phyloP scores from a whole-genome alignment of 2,113 vertebrate species.

The Eonycteris spelaea region DNA sequence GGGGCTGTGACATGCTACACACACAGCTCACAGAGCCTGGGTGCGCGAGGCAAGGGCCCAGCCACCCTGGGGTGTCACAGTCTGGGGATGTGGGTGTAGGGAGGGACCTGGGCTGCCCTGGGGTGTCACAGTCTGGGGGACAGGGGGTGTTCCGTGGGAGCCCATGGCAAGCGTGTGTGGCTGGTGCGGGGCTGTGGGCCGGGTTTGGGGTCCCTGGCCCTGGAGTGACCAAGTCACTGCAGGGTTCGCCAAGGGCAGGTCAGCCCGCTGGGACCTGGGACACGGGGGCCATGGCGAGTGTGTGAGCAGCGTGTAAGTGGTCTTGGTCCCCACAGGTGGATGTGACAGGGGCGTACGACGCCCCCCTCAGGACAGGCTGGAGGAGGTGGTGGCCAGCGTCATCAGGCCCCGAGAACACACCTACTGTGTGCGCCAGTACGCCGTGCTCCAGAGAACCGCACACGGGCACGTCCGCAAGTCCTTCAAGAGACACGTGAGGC shows the following conservation, averaged over 20 bases:
- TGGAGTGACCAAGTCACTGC: not conserved
- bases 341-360: conserved; percentile 91
- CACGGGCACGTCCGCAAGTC: conserved; percentile 81
- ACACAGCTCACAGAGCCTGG: not conserved
- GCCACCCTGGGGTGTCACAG: not conserved
- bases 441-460: conserved; percentile 83
- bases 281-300: not conserved
- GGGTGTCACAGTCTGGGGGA: not conserved
- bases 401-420: conserved; percentile 79
- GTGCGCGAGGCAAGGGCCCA: accelerated
- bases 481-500: conserved; percentile 86
- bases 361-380: conserved; percentile 89
- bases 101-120: not conserved
- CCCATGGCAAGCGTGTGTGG: accelerated
- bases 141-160: not conserved
- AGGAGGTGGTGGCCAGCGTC: conserved; percentile 85
- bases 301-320: not conserved
- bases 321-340: conserved; percentile 83
- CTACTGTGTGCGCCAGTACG: conserved; percentile 88
- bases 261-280: not conserved
- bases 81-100: not conserved
- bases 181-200: accelerated
- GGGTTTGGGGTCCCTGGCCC: too few species aligned
- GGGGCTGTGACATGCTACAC: not conserved
- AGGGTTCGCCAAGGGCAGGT: not conserved